phyloP scores from a whole-genome alignment of 2,797 vertebrate genomes.

The Hyperoplus immaculatus region DNA sequence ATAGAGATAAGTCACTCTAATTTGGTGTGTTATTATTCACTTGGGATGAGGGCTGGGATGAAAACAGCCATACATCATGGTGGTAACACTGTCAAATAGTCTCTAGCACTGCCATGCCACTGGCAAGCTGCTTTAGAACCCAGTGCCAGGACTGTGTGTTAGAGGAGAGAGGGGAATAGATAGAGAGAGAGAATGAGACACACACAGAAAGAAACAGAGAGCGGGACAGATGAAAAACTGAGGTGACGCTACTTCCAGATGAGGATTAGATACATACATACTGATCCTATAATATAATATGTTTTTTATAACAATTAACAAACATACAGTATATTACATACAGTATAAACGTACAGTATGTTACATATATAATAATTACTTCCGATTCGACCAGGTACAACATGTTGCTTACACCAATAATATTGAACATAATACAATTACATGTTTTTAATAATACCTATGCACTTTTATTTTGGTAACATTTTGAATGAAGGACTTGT shows the following conservation, averaged over 20 bases:
- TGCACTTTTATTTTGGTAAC: not conserved
- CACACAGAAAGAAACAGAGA: not conserved
- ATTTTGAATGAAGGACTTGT: not conserved
- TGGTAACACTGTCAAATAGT: conserved; percentile 71
- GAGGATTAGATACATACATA: too few species aligned
- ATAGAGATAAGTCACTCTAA: conserved; percentile 78
- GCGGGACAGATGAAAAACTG: conserved; percentile 21
- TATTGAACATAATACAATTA: too few species aligned
- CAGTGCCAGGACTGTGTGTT: conserved; percentile 44
- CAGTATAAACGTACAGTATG: not conserved
- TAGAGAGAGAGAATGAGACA: conserved; percentile 34
- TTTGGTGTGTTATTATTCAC: conserved; percentile 78
- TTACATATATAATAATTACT: not conserved
- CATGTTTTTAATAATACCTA: not conserved
- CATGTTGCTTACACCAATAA: not conserved
- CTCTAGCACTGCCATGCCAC: conserved; percentile 54
- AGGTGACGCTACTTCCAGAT: too few species aligned
- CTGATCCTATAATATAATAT: not conserved
- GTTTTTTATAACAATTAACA: not conserved
- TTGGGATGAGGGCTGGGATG: conserved; percentile 61
- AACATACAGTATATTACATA: not conserved
- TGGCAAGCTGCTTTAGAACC: conserved; percentile 61
- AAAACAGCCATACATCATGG: conserved; percentile 76
- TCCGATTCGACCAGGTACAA: not conserved
- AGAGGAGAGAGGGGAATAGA: conserved; percentile 33